Percentiles rank a stretch among this genome's conserved stretches.
Conservation (phyloP, 2,113 vertebrate genomes). For the Galemys pyrenaicus region DNA sequence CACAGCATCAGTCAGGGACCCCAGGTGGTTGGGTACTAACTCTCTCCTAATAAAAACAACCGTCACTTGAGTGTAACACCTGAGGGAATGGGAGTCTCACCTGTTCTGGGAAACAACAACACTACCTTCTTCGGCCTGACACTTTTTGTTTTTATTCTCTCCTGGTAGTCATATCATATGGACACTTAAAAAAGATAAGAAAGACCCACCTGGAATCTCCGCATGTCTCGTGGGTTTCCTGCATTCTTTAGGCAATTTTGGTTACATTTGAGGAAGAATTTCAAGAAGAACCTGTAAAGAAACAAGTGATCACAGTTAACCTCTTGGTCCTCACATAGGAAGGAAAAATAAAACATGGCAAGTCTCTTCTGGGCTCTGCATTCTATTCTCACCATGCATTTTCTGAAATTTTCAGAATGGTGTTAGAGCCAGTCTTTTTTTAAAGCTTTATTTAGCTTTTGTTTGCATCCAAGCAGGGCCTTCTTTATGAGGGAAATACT, state of each 20-base stretch:
- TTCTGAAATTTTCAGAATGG: constrained; percentile 26
- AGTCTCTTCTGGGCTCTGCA: background rate
- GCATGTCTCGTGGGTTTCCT: constrained; percentile 98
- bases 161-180: background rate
- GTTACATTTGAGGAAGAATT: constrained; percentile 99
- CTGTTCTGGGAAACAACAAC: constrained; percentile 45
- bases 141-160: background rate
- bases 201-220: constrained; percentile 95
- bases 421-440: background rate
- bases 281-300: constrained; percentile 96
- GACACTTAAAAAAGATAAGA: constrained; percentile 47
- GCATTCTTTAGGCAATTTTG: constrained; percentile 99
- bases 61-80: background rate
- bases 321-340: background rate
- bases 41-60: constrained; percentile 36
- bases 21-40: background rate
- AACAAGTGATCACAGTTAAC: constrained; percentile 72
- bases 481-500: background rate
- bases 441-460: background rate
- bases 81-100: constrained; percentile 20
- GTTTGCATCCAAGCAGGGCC: background rate
- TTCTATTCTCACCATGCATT: background rate
- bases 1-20: background rate
- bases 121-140: background rate
- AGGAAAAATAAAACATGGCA: fast-evolving